A percentile compares a stretch with the other conserved stretches of the same genome.
Evolutionary conservation across 2,113 vertebrate genomes (phyloP).

Genomic region (Coptodon bakossiorum): DNA sequence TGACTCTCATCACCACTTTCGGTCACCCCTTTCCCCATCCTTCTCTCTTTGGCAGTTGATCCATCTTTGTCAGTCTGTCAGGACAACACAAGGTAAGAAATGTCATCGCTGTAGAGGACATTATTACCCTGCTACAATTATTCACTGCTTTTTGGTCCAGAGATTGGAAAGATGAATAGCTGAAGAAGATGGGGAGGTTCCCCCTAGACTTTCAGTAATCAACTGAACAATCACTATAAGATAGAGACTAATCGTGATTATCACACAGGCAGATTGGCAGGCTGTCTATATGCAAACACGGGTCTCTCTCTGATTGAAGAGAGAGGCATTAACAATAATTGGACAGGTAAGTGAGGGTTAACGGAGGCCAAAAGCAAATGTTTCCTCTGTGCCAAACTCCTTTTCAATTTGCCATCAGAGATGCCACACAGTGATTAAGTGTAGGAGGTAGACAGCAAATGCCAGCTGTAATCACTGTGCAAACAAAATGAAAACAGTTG

Average conservation of each 20-base stretch:
- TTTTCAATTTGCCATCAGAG: conserved; percentile 45
- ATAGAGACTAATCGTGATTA: conserved; percentile 26
- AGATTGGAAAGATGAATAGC: background rate
- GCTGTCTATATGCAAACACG: background rate
- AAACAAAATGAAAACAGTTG: conserved; percentile 35
- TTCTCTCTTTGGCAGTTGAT: background rate
- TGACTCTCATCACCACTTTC: background rate
- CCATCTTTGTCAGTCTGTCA: background rate
- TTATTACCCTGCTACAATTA: background rate
- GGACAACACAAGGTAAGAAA: background rate
- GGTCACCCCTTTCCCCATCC: background rate
- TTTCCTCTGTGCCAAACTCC: conserved; percentile 28
- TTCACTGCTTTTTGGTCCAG: background rate
- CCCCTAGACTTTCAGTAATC: conserved; percentile 22
- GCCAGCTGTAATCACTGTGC: conserved; percentile 50
- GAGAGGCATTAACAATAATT: conserved; percentile 1
- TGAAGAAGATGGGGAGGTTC: background rate
- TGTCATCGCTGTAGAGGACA: conserved; percentile 1
- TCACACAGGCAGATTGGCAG: background rate
- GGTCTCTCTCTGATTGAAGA: background rate
- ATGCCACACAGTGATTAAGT: conserved; percentile 36
- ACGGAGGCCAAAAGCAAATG: conserved; percentile 22
- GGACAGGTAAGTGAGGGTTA: conserved; percentile 22
- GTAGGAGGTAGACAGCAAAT: conserved; percentile 5
- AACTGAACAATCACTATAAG: background rate